These are phyloP conservation scores for Gallinago stenura DNA, from an alignment of 2,797 vertebrate genomes.

Conservation along the genomic window DNA sequence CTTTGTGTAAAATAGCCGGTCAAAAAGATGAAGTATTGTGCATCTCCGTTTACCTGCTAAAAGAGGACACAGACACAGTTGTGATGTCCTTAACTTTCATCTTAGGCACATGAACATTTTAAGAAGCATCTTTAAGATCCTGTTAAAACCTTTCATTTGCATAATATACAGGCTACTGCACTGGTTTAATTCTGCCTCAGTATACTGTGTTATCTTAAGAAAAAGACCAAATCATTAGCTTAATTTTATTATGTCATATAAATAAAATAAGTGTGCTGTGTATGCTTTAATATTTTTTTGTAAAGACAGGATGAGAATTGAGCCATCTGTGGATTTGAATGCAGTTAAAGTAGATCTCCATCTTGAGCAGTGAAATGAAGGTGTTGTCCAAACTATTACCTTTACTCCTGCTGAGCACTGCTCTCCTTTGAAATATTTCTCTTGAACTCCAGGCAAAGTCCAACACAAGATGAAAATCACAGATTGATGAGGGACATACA, in stretches of 20 bases:
- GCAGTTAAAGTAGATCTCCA: neutral
- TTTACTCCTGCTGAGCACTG: neutral
- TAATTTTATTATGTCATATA: neutral
- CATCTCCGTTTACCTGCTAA: neutral
- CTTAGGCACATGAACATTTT: neutral
- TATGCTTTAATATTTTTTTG: neutral
- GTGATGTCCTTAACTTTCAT: neutral
- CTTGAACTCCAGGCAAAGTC: accelerated
- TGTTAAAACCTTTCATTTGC: neutral
- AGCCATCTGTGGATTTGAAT: neutral
- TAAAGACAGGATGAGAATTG: neutral
- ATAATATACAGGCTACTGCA: neutral
- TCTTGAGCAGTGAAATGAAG: neutral
- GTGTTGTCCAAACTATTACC: neutral
- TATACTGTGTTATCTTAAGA: neutral
- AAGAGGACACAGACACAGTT: neutral
- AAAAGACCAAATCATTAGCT: neutral
- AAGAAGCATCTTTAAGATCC: neutral
- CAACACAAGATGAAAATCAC: neutral
- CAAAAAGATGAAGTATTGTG: neutral
- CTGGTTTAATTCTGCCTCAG: neutral
- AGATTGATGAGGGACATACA: neutral
- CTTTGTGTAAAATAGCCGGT: neutral
- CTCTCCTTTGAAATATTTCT: neutral
- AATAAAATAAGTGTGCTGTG: neutral